phyloP scores from a whole-genome alignment of 2,113 vertebrate genomes.

The Pomatorhinus ruficollis region DNA sequence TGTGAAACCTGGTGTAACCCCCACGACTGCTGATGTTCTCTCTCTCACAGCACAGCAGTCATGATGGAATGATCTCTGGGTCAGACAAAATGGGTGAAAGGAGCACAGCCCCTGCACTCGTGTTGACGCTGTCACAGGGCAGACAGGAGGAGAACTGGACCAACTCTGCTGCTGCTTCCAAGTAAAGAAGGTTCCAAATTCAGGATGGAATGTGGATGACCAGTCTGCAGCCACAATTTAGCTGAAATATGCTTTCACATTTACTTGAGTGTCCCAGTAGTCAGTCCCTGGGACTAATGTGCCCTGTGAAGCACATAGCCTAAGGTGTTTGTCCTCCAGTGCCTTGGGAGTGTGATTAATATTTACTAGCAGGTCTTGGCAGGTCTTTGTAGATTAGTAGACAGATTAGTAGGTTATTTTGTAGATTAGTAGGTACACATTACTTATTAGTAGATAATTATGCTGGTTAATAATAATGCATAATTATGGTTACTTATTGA shows the following conservation, averaged over 20 bases:
- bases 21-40: background rate
- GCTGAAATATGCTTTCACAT: background rate
- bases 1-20: background rate
- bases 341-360: background rate
- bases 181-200: background rate
- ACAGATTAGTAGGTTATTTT: background rate
- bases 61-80: background rate
- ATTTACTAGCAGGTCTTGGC: background rate
- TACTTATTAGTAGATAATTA: background rate
- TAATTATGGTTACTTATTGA: background rate
- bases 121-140: background rate
- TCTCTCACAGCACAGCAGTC: background rate
- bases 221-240: background rate
- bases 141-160: background rate
- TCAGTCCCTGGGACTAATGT: background rate
- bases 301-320: background rate
- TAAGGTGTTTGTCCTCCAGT: background rate
- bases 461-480: background rate
- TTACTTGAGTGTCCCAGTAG: background rate
- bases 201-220: background rate
- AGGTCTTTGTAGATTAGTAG: background rate
- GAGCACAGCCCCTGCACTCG: fast-evolving
- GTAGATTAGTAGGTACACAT: background rate
- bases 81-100: background rate
- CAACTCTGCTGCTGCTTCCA: background rate